Evolutionary conservation across 2,797 vertebrate species (phyloP).

Genomic region (Melanotaenia trifasciata): DNA sequence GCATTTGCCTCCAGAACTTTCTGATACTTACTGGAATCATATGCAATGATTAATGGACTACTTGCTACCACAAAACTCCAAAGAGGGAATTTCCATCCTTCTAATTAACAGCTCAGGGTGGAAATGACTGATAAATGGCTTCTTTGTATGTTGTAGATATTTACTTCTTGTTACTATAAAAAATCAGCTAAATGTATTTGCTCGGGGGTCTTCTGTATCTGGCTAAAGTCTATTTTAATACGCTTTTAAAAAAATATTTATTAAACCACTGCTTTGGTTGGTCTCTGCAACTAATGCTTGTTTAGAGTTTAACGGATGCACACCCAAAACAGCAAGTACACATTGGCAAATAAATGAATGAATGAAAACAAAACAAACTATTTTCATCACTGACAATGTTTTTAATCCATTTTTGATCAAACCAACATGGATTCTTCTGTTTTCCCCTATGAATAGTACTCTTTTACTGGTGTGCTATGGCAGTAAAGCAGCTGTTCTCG

Average conservation of each 20-base stretch:
- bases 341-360: no score
- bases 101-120: neutral
- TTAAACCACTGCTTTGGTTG: no score
- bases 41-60: neutral
- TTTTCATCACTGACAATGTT: no score
- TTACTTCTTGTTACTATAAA: no score
- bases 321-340: no score
- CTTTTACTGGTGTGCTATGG: no score
- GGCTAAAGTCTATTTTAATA: neutral
- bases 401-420: neutral
- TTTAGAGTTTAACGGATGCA: no score
- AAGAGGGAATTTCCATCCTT: neutral
- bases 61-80: neutral
- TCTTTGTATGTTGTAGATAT: neutral
- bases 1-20: neutral
- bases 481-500: neutral
- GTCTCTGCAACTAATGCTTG: no score
- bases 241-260: no score
- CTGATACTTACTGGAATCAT: neutral
- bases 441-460: no score
- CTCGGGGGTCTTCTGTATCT: neutral
- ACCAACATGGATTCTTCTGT: neutral
- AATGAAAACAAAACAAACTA: no score
- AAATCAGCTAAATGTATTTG: no score
- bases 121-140: neutral